phyloP scores from a whole-genome alignment of 2,797 vertebrate genomes.

The Brachyrhaphis roseni region DNA sequence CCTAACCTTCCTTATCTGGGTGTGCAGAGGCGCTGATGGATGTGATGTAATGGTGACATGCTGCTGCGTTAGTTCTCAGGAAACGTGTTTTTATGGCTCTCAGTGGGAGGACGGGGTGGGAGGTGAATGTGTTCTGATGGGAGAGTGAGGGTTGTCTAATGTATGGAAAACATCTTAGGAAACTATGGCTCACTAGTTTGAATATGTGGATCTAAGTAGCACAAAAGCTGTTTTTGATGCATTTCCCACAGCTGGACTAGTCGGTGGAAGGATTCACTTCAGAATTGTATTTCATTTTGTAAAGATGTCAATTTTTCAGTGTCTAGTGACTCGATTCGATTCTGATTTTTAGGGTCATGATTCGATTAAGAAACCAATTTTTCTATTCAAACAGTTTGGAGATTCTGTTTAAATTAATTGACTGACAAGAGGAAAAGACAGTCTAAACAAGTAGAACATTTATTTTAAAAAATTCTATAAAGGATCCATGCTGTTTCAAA shows the following conservation, averaged over 20 bases:
- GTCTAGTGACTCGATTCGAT: too few relatives aligned
- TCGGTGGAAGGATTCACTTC: not conserved
- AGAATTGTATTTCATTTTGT: too few relatives aligned
- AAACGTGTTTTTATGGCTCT: conserved; percentile 1
- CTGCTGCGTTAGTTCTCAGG: not conserved
- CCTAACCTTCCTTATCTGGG: conserved; percentile 18
- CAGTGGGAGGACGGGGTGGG: not conserved
- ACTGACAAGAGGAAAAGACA: too few relatives aligned
- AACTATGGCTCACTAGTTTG: not conserved
- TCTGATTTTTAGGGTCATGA: too few relatives aligned
- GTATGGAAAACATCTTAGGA: not conserved
- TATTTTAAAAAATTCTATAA: too few relatives aligned
- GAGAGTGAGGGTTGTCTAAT: not conserved
- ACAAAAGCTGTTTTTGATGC: not conserved
- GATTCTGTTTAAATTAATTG: too few relatives aligned
- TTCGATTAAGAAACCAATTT: too few relatives aligned
- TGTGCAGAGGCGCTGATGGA: conserved; percentile 51
- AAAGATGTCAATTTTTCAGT: too few relatives aligned
- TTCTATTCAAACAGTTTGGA: too few relatives aligned
- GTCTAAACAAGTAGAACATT: too few relatives aligned
- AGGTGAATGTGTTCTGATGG: conserved; percentile 1
- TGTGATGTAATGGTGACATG: conserved; percentile 39
- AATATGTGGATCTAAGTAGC: not conserved
- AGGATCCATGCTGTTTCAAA: too few relatives aligned
- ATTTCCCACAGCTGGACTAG: not conserved